A percentile compares a stretch with the other conserved stretches of the same genome.
phyloP scores from a whole-genome alignment of 1,140 invertebrate genomes.

The Drosophila parabipectinata region DNA sequence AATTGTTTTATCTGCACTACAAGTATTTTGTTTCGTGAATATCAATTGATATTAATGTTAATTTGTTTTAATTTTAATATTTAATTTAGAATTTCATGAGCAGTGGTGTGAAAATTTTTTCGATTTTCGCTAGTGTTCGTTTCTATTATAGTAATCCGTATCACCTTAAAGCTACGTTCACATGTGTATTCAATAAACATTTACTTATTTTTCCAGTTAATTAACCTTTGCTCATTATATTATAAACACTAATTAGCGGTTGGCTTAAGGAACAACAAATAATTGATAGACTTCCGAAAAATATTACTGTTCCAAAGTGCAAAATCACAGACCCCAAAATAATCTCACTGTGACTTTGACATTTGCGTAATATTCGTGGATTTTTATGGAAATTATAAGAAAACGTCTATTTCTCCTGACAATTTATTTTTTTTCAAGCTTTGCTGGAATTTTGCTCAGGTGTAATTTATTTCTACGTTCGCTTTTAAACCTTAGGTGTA shows the following conservation, averaged over 20 bases:
- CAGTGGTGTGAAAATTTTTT: constrained; percentile 54
- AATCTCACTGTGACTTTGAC: constrained; percentile 63
- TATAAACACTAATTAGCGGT: neutral
- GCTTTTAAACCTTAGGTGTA: constrained; percentile 34
- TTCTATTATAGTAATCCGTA: constrained; percentile 36
- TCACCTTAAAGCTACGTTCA: constrained; percentile 46
- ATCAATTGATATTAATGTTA: constrained; percentile 27
- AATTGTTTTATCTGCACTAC: constrained; percentile 30
- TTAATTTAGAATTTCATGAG: constrained; percentile 80
- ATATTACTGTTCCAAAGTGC: constrained; percentile 53
- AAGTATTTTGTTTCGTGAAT: constrained; percentile 16
- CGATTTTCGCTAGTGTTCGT: constrained; percentile 39
- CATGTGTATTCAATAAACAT: constrained; percentile 22
- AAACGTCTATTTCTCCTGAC: neutral
- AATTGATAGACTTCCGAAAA: constrained; percentile 10
- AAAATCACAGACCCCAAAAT: constrained; percentile 73
- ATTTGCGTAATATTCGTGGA: constrained; percentile 53
- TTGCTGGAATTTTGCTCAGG: constrained; percentile 10
- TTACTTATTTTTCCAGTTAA: constrained; percentile 25
- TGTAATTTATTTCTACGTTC: constrained; percentile 23
- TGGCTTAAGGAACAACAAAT: constrained; percentile 25
- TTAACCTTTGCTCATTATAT: constrained; percentile 3
- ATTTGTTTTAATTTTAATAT: constrained; percentile 46
- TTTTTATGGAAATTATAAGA: constrained; percentile 18
- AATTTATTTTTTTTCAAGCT: constrained; percentile 5